Conservation (phyloP, 2,888 invertebrate genomes). For the Drosophila melanosoma region DNA sequence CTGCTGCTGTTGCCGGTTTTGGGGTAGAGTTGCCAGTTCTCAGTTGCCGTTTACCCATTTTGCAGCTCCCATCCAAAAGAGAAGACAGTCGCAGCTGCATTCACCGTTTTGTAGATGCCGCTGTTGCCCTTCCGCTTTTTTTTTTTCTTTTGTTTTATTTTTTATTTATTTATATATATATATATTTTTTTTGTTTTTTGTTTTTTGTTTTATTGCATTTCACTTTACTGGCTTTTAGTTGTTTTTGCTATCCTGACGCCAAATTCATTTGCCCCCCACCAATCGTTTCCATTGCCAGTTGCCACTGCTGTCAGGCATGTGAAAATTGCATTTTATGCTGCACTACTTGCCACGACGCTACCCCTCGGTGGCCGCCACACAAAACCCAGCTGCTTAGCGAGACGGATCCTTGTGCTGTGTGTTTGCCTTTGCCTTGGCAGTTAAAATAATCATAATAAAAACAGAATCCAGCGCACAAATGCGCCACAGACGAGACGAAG, state of each 20-base stretch:
- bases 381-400: conserved; percentile 20
- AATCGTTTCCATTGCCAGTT: conserved; percentile 26
- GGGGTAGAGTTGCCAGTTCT: conserved; percentile 24
- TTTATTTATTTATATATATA: neutral
- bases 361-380: neutral
- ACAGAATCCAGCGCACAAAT: conserved; percentile 70
- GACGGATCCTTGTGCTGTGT: conserved; percentile 43
- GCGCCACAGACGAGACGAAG: conserved; percentile 40
- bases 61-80: conserved; percentile 54
- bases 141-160: conserved; percentile 2
- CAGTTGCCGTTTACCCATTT: conserved; percentile 15
- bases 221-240: conserved; percentile 72
- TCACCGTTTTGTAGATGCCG: conserved; percentile 44
- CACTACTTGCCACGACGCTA: conserved; percentile 34
- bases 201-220: conserved; percentile 74
- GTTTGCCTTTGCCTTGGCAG: conserved; percentile 72
- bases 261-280: conserved; percentile 61
- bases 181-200: neutral
- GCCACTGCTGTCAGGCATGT: conserved; percentile 61
- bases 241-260: conserved; percentile 44
- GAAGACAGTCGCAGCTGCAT: conserved; percentile 62
- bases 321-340: conserved; percentile 75
- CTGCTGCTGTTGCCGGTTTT: conserved; percentile 5
- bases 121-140: conserved; percentile 33
- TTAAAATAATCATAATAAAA: conserved; percentile 79